Conservation (phyloP, 1,140 invertebrate genomes). For the Drosophila neocordata region DNA sequence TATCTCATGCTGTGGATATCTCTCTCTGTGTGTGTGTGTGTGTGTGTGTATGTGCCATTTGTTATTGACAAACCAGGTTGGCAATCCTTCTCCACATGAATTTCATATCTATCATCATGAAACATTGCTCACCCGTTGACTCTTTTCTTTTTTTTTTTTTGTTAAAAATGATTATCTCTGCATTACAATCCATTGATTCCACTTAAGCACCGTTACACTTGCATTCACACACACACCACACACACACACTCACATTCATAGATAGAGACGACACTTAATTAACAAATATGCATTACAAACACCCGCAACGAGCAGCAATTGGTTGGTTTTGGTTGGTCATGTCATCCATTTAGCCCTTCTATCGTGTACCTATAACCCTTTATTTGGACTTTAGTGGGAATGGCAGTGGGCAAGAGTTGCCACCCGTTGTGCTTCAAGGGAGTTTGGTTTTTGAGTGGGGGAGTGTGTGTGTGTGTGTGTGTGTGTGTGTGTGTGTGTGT, state of each 20-base stretch:
- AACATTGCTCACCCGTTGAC: conserved; percentile 28
- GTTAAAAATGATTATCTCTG: conserved; percentile 75
- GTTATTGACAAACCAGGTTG: conserved; percentile 64
- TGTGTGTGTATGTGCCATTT: conserved; percentile 43
- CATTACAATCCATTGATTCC: conserved; percentile 81
- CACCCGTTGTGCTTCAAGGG: conserved; percentile 36
- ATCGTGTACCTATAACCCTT: conserved; percentile 44
- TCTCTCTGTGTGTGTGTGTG: background rate
- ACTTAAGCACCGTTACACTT: conserved; percentile 76
- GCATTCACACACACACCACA: conserved; percentile 35
- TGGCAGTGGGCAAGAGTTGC: conserved; percentile 14
- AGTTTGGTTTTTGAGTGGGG: conserved; percentile 30
- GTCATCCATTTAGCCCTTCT: conserved; percentile 33
- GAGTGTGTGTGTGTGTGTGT: conserved; percentile 2
- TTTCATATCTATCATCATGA: conserved; percentile 2
- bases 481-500: conserved; percentile 5
- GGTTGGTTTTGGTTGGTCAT: conserved; percentile 74
- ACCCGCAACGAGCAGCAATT: conserved; percentile 76
- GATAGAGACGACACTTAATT: conserved; percentile 65
- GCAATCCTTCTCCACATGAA: conserved; percentile 21
- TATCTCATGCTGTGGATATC: conserved; percentile 22
- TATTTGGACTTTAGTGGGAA: conserved; percentile 49
- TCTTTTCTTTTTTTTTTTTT: conserved; percentile 22
- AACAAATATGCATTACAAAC: conserved; percentile 80
- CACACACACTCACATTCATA: background rate